Percentiles rank a stretch among this genome's conserved stretches.
Evolutionary conservation across 2,797 vertebrate species (phyloP).

Genomic region (Channallabes apus): DNA sequence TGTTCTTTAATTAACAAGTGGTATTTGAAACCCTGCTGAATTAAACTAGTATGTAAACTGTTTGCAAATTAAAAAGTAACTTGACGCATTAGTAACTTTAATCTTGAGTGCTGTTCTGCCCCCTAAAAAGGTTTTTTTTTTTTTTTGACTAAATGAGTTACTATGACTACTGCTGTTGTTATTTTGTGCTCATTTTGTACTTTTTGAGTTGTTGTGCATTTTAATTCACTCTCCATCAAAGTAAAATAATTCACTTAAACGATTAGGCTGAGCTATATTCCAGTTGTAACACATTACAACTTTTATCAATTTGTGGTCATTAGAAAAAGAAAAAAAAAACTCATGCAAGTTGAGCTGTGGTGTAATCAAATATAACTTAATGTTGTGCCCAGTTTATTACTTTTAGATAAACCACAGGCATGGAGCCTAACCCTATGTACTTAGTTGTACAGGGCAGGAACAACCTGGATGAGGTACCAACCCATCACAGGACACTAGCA

Average conservation of each 20-base stretch:
- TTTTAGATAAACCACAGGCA: not conserved
- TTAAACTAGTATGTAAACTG: not conserved
- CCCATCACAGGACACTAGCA: too few relatives aligned
- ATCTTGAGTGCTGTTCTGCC: not conserved
- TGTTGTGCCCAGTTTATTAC: not conserved
- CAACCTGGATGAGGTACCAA: too few relatives aligned
- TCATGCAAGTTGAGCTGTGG: not conserved
- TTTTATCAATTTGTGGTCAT: not conserved
- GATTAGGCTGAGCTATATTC: not conserved
- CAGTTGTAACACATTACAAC: not conserved
- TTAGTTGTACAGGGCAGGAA: too few relatives aligned
- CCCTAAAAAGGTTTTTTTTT: not conserved
- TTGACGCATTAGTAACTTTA: not conserved
- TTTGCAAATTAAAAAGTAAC: constrained; percentile 3
- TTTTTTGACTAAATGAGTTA: not conserved
- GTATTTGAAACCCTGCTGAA: not conserved
- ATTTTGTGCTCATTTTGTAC: not conserved
- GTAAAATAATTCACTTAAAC: not conserved
- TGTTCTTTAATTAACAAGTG: not conserved
- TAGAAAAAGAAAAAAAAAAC: too few relatives aligned
- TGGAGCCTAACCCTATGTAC: too few relatives aligned
- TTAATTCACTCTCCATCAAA: constrained; percentile 2
- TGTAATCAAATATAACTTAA: constrained; percentile 9
- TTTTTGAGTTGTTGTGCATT: not conserved
- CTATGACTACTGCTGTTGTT: not conserved